Base-by-base conservation (phyloP, 2,797 vertebrate species). In the Diplodus puntazzo region DNA sequence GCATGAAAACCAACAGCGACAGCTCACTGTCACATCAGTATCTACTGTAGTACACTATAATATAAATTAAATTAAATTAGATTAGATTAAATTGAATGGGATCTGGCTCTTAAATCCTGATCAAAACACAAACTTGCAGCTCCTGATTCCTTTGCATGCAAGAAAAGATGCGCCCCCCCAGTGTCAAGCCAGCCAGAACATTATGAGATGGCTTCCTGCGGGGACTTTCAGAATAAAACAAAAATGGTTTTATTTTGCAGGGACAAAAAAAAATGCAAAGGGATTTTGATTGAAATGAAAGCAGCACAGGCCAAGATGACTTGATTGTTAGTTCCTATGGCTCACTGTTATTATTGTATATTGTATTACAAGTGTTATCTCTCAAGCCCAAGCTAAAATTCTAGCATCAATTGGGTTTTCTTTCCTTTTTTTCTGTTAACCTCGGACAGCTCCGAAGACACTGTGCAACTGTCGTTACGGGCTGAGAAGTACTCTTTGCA, bases 161-260 rank as follows among this genome's bases (percentile, higher is more conserved):
- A 21, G 21, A 20, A 80, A 69, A 90, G 74, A 81, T 79, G 52
- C 2, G 27, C 25, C 25, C 25, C 25, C 80, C 50, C n/a, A 25
- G 11, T 21, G 62, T 69, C 25, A 74, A 85, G 55, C 1, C 39
- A 30, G 39, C 9, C 48, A 11, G 16, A 53, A 16, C 12, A 17
- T 23, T 46, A 21, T 14, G 23, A 23, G 12, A 25, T 0, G 11
- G 53, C 69, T 84, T 91, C 89, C 88, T 81, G 66, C 27, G 39
- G 43, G 3, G 61, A 55, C 20, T 83, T 89, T 87, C 88, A 91
- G 75, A 91, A 65, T 91, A 92, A 92, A 83, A 17, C n/a, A 43
- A 4, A 13, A 13, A 45, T 45, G 11, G 11, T 17, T 23, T 23
- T 34, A 34, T 30, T 30, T 30, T 17, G n/a, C n/a, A 59, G 4